Conservation (phyloP, 1,140 invertebrate genomes). For the Pinna nobilis region DNA sequence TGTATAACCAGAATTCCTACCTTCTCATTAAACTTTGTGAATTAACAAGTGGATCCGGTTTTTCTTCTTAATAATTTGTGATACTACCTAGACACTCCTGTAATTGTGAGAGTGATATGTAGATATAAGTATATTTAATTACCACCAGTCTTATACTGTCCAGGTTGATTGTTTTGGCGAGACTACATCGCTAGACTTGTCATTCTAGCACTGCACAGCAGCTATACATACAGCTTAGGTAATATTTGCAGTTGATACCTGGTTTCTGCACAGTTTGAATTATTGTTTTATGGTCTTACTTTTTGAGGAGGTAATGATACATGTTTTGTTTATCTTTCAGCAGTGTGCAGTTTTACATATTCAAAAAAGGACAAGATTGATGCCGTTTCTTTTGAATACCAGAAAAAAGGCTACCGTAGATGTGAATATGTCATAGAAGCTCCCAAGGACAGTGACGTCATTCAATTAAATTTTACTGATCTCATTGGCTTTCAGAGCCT, state of each 20-base stretch:
- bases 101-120: no score
- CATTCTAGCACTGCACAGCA: no score
- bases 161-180: not conserved
- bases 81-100: no score
- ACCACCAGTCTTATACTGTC: no score
- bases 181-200: not conserved
- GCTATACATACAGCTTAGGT: no score
- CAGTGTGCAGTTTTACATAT: conserved; percentile 64
- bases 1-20: no score
- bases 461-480: conserved; percentile 59
- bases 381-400: conserved; percentile 53
- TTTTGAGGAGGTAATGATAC: not conserved
- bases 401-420: conserved; percentile 51
- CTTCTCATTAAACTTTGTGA: no score
- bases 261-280: not conserved
- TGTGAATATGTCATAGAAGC: conserved; percentile 59
- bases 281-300: not conserved
- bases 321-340: conserved; percentile 42
- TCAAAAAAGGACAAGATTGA: conserved; percentile 54
- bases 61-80: no score
- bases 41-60: no score
- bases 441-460: conserved; percentile 46
- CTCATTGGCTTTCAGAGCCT: conserved; percentile 53
- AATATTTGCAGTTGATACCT: no score
- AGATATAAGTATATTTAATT: no score